phyloP scores from a whole-genome alignment of 2,113 vertebrate species.

The Halichoerus grypus region DNA sequence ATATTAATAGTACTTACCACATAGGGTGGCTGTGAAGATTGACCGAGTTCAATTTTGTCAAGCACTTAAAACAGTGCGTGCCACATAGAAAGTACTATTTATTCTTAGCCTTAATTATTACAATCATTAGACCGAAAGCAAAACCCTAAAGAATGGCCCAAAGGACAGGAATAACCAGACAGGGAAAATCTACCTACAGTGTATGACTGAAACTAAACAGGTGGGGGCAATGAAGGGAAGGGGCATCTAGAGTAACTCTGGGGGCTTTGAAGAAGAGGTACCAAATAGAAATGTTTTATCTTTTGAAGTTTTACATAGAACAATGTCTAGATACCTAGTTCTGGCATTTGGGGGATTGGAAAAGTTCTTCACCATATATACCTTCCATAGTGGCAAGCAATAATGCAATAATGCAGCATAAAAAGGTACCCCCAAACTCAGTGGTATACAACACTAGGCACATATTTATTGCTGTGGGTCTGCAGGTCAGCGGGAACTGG shows the following conservation, averaged over 20 bases:
- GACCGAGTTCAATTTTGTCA: not conserved
- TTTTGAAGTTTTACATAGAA: not conserved
- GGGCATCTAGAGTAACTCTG: not conserved
- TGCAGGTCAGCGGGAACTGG: not conserved
- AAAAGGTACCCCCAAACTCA: not conserved
- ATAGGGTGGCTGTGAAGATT: not conserved
- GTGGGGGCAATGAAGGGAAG: not conserved
- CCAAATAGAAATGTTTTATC: not conserved
- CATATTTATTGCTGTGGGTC: not conserved
- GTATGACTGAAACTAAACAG: not conserved
- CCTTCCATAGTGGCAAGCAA: not conserved
- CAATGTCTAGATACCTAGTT: not conserved
- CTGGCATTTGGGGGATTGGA: not conserved
- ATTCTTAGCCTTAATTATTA: not conserved
- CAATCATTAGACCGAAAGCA: not conserved
- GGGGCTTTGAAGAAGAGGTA: not conserved
- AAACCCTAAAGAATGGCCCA: not conserved
- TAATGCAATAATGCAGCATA: not conserved
- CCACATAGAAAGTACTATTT: not conserved
- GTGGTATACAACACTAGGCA: accelerated
- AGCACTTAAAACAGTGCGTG: not conserved
- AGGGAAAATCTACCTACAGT: not conserved
- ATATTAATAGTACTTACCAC: not conserved
- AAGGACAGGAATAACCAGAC: not conserved
- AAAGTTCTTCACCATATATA: not conserved